These are phyloP conservation scores for Archegozetes longisetosus DNA, from an alignment of 1,140 invertebrate species.

Conservation along the genomic window DNA sequence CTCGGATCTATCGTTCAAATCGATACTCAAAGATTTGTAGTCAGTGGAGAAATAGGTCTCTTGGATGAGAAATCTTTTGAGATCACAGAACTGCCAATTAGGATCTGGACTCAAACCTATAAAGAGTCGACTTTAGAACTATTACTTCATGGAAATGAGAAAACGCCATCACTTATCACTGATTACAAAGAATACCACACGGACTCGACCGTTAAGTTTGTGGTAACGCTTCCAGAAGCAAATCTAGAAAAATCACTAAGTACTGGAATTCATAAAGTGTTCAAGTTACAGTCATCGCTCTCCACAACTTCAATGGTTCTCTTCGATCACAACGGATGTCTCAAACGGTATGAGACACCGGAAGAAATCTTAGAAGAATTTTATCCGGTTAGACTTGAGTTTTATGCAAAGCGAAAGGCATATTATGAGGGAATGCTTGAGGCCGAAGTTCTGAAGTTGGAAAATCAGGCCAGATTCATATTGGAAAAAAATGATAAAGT, in stretches of 20 bases:
- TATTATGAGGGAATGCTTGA: slow-evolving; percentile 76
- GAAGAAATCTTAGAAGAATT: slow-evolving; percentile 72
- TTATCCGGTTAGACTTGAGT: slow-evolving; percentile 58
- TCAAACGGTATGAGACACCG: slow-evolving; percentile 60
- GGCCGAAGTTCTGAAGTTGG: slow-evolving; percentile 75
- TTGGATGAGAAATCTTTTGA: slow-evolving; percentile 60
- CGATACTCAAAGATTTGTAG: slow-evolving; percentile 53
- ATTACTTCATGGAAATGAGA: slow-evolving; percentile 64
- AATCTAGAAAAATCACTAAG: slow-evolving; percentile 56
- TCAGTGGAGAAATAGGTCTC: slow-evolving; percentile 67
- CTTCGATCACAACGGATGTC: slow-evolving; percentile 76
- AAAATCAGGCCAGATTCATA: slow-evolving; percentile 89
- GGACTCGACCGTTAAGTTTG: slow-evolving; percentile 35
- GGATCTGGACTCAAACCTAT: slow-evolving; percentile 88
- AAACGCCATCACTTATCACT: slow-evolving; percentile 54
- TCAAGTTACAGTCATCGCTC: slow-evolving; percentile 72
- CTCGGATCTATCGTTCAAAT: slow-evolving; percentile 60
- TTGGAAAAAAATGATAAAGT: slow-evolving; percentile 86
- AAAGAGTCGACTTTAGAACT: slow-evolving; percentile 86
- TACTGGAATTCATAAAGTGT: slow-evolving; percentile 82
- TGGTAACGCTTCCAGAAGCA: slow-evolving; percentile 53
- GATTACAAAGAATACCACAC: slow-evolving; percentile 89
- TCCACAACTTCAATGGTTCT: slow-evolving; percentile 70
- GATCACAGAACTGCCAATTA: slow-evolving; percentile 89
- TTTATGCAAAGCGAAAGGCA: slow-evolving; percentile 72